Percentiles rank a stretch among this genome's conserved stretches.
These are phyloP conservation scores for Cryptosula pallasiana DNA, from an alignment of 2,888 invertebrate genomes.

Conservation along the genomic window DNA sequence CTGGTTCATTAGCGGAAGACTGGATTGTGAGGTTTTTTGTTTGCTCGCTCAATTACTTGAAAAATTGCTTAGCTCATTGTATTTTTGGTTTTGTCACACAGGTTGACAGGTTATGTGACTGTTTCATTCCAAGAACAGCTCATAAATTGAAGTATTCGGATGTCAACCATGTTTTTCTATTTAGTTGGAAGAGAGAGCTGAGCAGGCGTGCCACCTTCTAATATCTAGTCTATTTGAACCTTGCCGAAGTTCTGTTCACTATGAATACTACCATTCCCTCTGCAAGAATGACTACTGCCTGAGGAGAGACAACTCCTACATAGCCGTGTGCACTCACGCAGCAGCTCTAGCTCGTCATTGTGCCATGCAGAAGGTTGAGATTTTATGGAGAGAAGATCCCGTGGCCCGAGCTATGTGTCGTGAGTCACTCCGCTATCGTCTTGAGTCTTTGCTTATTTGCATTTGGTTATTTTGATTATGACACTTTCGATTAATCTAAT, in stretches of 20 bases:
- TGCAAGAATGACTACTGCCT: conserved; percentile 17
- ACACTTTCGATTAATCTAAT: no score
- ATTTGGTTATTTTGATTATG: no score
- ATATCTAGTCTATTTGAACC: not conserved
- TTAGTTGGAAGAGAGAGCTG: not conserved
- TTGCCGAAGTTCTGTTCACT: not conserved
- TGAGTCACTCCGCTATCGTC: not conserved
- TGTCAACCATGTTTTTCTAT: no score
- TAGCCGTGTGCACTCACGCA: conserved; percentile 65
- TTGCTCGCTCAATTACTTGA: no score
- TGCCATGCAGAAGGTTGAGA: conserved; percentile 63
- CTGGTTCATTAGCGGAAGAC: no score
- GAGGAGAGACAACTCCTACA: conserved; percentile 11
- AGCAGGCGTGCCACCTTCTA: not conserved
- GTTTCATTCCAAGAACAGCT: no score
- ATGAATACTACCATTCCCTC: not conserved
- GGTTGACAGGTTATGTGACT: no score
- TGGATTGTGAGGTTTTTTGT: no score
- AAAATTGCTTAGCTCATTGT: no score
- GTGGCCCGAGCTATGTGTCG: not conserved
- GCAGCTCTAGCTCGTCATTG: conserved; percentile 75
- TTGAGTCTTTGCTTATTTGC: no score
- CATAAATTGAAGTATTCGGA: no score
- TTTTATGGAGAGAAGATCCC: conserved; percentile 67
- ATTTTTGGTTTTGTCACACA: no score